phyloP scores from a whole-genome alignment of 2,888 invertebrate species.

The Epicampocera succincta region DNA sequence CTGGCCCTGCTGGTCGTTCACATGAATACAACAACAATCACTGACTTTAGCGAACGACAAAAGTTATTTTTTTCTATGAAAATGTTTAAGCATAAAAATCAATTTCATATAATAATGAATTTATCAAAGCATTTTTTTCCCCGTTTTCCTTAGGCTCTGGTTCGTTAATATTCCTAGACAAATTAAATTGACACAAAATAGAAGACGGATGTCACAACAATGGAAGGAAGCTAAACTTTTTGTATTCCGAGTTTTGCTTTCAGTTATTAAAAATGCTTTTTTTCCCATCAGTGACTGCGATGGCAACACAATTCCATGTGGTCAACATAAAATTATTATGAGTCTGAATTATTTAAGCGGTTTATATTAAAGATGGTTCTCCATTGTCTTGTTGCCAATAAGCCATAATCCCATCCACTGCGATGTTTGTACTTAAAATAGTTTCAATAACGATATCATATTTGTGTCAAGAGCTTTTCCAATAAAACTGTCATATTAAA shows the following conservation, averaged over 20 bases:
- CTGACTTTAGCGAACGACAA: slow-evolving; percentile 33
- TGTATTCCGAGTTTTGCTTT: too few species aligned
- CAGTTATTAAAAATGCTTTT: too few species aligned
- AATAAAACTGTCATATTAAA: not conserved
- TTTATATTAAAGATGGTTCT: not conserved
- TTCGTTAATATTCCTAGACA: slow-evolving; percentile 16
- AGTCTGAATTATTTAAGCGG: not conserved
- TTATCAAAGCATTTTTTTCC: slow-evolving; percentile 47
- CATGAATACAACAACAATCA: slow-evolving; percentile 24
- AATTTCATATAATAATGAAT: slow-evolving; percentile 61
- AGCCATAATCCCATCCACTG: not conserved
- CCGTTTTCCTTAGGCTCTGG: too few species aligned
- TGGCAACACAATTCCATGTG: too few species aligned
- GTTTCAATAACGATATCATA: not conserved
- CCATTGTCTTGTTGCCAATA: not conserved
- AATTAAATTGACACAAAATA: too few species aligned
- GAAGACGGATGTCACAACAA: too few species aligned
- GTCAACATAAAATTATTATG: too few species aligned
- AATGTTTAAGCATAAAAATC: slow-evolving; percentile 63
- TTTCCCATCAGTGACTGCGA: too few species aligned
- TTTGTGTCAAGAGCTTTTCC: slow-evolving; percentile 3
- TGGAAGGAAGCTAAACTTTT: too few species aligned
- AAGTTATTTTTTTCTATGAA: slow-evolving; percentile 41
- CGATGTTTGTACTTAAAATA: not conserved
- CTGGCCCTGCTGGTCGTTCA: not conserved